Percentiles rank a stretch among this genome's conserved stretches.
These are phyloP conservation scores for Pantherophis guttatus DNA, from an alignment of 2,113 vertebrate genomes.

Conservation along the genomic window DNA sequence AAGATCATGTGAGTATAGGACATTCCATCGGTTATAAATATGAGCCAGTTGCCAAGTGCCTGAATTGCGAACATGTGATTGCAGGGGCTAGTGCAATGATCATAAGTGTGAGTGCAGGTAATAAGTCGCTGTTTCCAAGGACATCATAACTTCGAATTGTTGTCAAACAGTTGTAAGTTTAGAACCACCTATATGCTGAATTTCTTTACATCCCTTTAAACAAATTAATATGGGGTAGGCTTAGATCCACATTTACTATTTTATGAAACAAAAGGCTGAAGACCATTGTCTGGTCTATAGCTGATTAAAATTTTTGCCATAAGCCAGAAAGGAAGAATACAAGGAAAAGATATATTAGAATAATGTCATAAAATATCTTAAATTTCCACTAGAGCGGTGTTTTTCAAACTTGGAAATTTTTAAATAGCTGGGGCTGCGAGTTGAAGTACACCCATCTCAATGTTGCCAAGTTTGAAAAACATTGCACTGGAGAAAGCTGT, in stretches of 20 bases:
- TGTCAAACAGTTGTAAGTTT: too few relatives aligned
- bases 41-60: too few relatives aligned
- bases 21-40: too few relatives aligned
- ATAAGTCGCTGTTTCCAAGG: too few relatives aligned
- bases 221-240: neutral
- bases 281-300: neutral
- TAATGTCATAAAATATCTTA: neutral
- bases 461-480: neutral
- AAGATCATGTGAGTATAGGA: too few relatives aligned
- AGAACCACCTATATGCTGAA: neutral
- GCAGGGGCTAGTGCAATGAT: too few relatives aligned
- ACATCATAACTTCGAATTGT: too few relatives aligned
- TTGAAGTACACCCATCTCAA: neutral
- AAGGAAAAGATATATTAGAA: neutral
- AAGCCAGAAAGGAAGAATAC: neutral
- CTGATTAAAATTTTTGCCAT: constrained; percentile 11
- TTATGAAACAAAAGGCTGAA: neutral
- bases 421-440: neutral
- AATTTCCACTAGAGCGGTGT: neutral
- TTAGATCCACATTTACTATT: neutral
- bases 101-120: too few relatives aligned
- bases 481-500: neutral
- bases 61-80: too few relatives aligned
- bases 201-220: neutral
- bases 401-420: neutral